phyloP scores from a whole-genome alignment of 1,140 invertebrate genomes.

The Drosophila varians region DNA sequence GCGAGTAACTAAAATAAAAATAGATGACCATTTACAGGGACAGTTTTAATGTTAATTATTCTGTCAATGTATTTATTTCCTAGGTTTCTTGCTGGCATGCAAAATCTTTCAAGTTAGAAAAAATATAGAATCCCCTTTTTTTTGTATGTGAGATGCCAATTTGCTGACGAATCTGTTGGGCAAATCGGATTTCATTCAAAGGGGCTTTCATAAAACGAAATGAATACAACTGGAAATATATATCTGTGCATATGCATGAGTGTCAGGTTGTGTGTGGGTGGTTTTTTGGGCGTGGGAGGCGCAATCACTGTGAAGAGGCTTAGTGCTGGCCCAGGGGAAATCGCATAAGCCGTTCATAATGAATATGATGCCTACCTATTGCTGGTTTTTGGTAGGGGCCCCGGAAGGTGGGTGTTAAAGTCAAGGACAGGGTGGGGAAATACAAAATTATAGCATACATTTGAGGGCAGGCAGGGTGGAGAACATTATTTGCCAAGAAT shows the following conservation, averaged over 20 bases:
- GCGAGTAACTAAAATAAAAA: background rate
- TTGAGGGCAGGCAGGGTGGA: background rate
- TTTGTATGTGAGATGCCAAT: conserved; percentile 57
- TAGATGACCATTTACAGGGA: conserved; percentile 25
- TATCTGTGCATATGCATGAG: conserved; percentile 71
- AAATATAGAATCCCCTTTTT: conserved; percentile 21
- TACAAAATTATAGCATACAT: conserved; percentile 25
- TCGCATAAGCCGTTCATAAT: conserved; percentile 83
- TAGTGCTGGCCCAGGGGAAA: conserved; percentile 76
- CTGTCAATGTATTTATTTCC: conserved; percentile 42
- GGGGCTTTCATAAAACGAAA: conserved; percentile 41
- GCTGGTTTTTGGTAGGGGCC: conserved; percentile 11
- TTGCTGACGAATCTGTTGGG: conserved; percentile 55
- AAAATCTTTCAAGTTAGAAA: conserved; percentile 35
- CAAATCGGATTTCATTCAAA: conserved; percentile 74
- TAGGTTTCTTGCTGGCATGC: conserved; percentile 27
- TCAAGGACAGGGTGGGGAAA: conserved; percentile 15
- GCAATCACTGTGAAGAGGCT: conserved; percentile 77
- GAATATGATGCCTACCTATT: conserved; percentile 66
- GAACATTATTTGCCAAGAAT: background rate
- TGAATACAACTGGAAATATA: conserved; percentile 41
- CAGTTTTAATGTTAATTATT: conserved; percentile 76
- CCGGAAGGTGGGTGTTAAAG: background rate
- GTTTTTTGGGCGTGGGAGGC: conserved; percentile 17
- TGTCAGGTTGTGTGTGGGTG: conserved; percentile 25